These are phyloP conservation scores for Druon quercuslanigerum DNA, from an alignment of 1,140 invertebrate species.

Conservation along the genomic window DNA sequence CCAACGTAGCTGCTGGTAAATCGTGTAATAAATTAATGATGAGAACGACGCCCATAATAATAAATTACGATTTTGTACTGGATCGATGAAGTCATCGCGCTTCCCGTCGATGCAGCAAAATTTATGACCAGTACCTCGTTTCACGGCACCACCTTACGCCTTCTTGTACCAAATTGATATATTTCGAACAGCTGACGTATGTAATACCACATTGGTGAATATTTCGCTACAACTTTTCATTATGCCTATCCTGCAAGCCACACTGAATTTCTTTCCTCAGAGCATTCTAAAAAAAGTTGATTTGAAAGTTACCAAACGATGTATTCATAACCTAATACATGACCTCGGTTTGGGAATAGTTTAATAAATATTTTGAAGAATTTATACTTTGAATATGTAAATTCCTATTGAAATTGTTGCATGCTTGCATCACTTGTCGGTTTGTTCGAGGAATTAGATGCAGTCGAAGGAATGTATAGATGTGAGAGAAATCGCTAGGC, in stretches of 20 bases:
- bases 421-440: too few species aligned
- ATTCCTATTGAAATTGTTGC: too few species aligned
- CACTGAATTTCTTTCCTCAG: neutral
- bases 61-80: conserved; percentile 26
- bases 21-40: conserved; percentile 28
- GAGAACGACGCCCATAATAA: conserved; percentile 25
- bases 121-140: conserved; percentile 20
- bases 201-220: conserved; percentile 5
- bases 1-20: neutral
- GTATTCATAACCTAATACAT: neutral
- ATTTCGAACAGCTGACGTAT: neutral
- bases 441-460: neutral
- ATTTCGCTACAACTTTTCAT: conserved; percentile 21
- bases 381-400: too few species aligned
- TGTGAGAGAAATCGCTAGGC: neutral
- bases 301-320: neutral
- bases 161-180: conserved; percentile 22
- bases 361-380: too few species aligned
- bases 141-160: conserved; percentile 17
- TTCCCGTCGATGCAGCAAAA: conserved; percentile 22
- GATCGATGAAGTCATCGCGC: conserved; percentile 28
- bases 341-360: too few species aligned
- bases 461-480: conserved; percentile 4
- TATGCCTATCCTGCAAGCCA: neutral
- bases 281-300: too few species aligned